Conservation (phyloP, 2,113 vertebrate species). For the Ailuropoda melanoleuca region DNA sequence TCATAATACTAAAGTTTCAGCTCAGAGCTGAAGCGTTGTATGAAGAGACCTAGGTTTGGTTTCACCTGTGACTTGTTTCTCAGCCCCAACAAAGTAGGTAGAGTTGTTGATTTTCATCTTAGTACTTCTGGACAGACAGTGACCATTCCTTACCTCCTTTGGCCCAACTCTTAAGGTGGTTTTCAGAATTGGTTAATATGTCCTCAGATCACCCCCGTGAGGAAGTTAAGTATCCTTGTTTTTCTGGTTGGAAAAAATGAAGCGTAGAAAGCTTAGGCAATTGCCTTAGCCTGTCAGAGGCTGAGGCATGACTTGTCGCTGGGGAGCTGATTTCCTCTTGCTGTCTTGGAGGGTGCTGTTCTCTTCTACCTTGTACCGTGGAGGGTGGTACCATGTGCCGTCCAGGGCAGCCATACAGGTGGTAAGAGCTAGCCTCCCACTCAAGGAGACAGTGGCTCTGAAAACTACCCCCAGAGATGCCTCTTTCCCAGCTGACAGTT, state of each 20-base stretch:
- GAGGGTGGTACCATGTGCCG: neutral
- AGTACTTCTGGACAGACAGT: neutral
- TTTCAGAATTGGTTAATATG: slow-evolving; percentile 54
- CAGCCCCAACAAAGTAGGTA: neutral
- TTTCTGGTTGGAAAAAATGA: slow-evolving; percentile 71
- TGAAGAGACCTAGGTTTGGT: slow-evolving; percentile 32
- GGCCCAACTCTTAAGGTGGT: slow-evolving; percentile 35
- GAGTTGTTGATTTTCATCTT: neutral
- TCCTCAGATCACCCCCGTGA: slow-evolving; percentile 62
- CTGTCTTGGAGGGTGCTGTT: neutral
- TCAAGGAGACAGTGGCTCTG: neutral
- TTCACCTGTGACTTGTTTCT: neutral
- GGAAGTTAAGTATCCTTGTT: slow-evolving; percentile 59
- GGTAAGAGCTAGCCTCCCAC: fast-evolving
- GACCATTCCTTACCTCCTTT: neutral
- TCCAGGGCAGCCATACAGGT: neutral
- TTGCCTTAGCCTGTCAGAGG: neutral
- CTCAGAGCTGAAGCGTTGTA: slow-evolving; percentile 47
- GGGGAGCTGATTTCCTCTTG: neutral
- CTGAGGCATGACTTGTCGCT: neutral
- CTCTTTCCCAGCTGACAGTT: slow-evolving; percentile 4
- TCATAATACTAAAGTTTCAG: slow-evolving; percentile 49
- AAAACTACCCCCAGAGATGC: neutral
- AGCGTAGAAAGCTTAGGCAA: slow-evolving; percentile 47
- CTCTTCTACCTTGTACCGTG: neutral